Base-by-base conservation (phyloP, 2,797 vertebrate species). In the Rhabdomys pumilio region DNA sequence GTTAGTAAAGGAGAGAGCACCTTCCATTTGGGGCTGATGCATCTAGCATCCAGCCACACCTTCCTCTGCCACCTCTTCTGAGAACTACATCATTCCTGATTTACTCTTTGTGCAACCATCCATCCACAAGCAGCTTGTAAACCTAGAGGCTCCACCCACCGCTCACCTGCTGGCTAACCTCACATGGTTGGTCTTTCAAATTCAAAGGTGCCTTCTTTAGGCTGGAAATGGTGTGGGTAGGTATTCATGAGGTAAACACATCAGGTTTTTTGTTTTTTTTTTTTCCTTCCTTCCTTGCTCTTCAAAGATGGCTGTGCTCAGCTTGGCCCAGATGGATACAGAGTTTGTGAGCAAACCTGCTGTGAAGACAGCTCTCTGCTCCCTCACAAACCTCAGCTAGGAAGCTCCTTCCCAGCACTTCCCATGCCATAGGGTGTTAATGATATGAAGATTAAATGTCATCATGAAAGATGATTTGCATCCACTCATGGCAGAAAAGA, bases 381-480 rank as follows among this genome's bases (percentile, higher is more conserved):
- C 7, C 57, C 41, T 57, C 2, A 11, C 0, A 67, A 72, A 55
- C 83, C 77, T 59, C 53, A 6, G 13, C n/a, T 2, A 11, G 69
- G 5, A 26, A 86, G 55, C 41, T 31, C 57, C 82, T 76, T 44
- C 11, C 94, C 14, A 3, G 6, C 11, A 1, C 31, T 47, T 47
- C 57, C 53, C 57, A 6, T 53, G 72, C 38, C 69, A n/a, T 38
- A 6, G 63, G 29, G 75, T 86, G 89, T 73, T 95, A 95, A 91
- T 83, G 69, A 87, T 41, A 84, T 67, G 90, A 34, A 95, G 85
- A 96, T 94, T 79, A 84, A 96, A 91, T 53, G 91, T 81, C 75
- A 53, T 63, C 44, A 47, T n/a, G 79, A 90, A 91, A 93, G 69
- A 34, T 19, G 47, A 93, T 96, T 92, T 79, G 61, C 89, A 86